Base-by-base conservation (phyloP, 1,140 invertebrate species). In the Gryon sp. region DNA sequence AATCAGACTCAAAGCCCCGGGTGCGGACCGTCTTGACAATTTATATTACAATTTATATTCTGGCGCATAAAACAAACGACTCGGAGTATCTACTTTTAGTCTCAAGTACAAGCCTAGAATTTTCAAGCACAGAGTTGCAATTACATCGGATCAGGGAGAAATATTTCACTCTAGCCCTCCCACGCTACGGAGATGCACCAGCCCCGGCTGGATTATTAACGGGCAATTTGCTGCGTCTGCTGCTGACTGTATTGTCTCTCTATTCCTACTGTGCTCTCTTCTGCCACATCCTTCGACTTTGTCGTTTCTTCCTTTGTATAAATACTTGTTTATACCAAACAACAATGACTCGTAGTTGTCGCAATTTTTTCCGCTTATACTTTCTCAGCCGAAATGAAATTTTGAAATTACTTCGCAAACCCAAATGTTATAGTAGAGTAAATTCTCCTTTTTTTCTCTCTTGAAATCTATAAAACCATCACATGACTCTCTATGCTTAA, bases 171-270 rank as follows among this genome's bases (percentile, higher is more conserved):
- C 76, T 48, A 78, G 70, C 68, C 55, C 45, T 59, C 69, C 69
- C 32, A 24, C 45, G 40, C 14, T 28, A 65, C n/a, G 32, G 75
- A 73, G 75, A 80, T 80, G 75, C 78, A 75, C 68, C 76, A 40
- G 73, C 59, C 76, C 76, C 55, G 76, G 81, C 74, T 80, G 83
- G 79, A 87, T 88, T 88, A 87, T 87, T 87, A 87, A 86, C 85
- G 87, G 84, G 83, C 83, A 87, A 88, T 87, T 87, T 88, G 85
- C 84, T 83, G 85, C 83, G 84, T 87, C 84, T 87, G 85, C 84
- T 84, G 74, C 82, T 83, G 85, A 86, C 86, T 86, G 85, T 85
- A 88, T 88, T 88, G 85, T 88, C 86, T 86, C 84, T 84, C 80
- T 76, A 81, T 81, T 59, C 55, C 43, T 15, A 41, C 53, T 59